Evolutionary conservation across 2,113 vertebrate species (phyloP), one percentile per base, ranked within the genome.

Genomic region (Phainopepla nitens): DNA sequence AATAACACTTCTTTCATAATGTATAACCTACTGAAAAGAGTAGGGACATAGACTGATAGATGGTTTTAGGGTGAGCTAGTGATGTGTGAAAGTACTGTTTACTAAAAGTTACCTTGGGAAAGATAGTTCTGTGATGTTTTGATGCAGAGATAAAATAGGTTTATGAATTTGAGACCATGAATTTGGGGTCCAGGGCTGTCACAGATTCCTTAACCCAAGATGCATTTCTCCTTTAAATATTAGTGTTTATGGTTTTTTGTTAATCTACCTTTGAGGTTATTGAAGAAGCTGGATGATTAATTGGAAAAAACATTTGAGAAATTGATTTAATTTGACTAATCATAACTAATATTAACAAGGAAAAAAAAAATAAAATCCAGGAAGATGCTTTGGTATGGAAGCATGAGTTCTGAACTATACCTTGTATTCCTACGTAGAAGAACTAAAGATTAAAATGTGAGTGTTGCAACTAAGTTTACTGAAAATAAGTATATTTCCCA

Each of bases 371-470:
- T 51, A 35, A 56, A 79, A n/a, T 28, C 41, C 16, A 68, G 13
- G 3, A 70, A 53, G 50, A 2, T 42, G 11, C 8, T 45, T 68
- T 86, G 15, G 3, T 82, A 14, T 58, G 13, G 33, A 76, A 64
- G 12, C 15, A 10, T 1, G 0, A 17, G 2, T 62, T 91, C 13
- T 31, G 15, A 19, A 31, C 18, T 47, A 5, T 39, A 29, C 3
- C 4, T 11, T 61, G 7, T n/a, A 24, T 18, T 62, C 31, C 20
- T 66, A 11, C n/a, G 17, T 13, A 66, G 66, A 87, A 51, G 20
- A 91, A 33, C 9, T 42, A 27, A 31, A 49, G 31, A 50, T 17
- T 57, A 42, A 88, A 80, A 36, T 56, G 7, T 36, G 16, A 62
- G 7, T 2, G 0, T 23, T 76, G 18, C 11, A 50, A 21, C 7